Percentiles rank a stretch among this genome's conserved stretches.
These are phyloP conservation scores for Pelecanoides urinatrix DNA, from an alignment of 2,113 vertebrate genomes.

Conservation along the genomic window DNA sequence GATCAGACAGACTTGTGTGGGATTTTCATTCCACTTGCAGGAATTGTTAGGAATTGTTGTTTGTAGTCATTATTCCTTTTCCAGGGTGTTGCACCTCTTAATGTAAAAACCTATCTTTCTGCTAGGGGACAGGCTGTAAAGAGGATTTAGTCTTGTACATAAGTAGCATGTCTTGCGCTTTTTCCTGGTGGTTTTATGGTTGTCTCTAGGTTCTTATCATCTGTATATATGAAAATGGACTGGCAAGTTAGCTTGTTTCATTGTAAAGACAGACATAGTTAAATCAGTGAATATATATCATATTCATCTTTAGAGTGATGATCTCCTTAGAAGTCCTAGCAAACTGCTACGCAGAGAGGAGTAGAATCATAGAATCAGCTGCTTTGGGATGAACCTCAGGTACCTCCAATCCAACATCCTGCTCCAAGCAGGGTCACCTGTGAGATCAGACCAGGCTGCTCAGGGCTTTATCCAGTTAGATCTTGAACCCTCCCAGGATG, in stretches of 20 bases:
- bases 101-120: background rate
- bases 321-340: background rate
- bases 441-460: background rate
- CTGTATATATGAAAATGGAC: background rate
- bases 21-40: conserved; percentile 10
- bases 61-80: background rate
- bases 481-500: background rate
- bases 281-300: background rate
- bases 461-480: background rate
- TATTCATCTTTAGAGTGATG: background rate
- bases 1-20: background rate
- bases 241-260: background rate
- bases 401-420: background rate
- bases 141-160: background rate
- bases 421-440: background rate
- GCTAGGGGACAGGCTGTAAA: background rate
- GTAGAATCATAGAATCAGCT: background rate
- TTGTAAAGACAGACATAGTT: background rate
- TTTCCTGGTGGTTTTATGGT: background rate
- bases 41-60: background rate
- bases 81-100: background rate
- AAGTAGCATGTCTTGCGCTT: background rate
- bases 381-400: background rate
- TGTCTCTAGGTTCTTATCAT: background rate
- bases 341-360: background rate